A percentile compares a stretch with the other conserved stretches of the same genome.
Conservation (phyloP, 2,888 invertebrate genomes). For the Rhogogaster chlorosoma region DNA sequence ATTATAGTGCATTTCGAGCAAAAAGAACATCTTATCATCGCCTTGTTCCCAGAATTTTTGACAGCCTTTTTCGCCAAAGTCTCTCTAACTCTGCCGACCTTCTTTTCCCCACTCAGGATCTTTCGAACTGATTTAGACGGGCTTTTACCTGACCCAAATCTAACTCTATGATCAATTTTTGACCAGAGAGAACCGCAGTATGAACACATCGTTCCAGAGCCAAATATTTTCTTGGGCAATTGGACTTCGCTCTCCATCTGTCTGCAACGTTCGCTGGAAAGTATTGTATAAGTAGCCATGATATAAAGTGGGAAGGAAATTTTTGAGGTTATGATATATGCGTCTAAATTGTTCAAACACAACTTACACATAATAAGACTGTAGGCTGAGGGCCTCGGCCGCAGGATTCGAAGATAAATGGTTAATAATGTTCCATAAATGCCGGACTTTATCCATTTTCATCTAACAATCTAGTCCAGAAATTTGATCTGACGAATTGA, state of each 20-base stretch:
- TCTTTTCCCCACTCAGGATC: constrained; percentile 56
- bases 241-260: constrained; percentile 55
- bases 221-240: constrained; percentile 67
- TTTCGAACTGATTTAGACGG: constrained; percentile 63
- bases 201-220: constrained; percentile 65
- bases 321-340: constrained; percentile 50
- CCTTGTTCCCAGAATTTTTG: constrained; percentile 66
- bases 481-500: not conserved
- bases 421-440: constrained; percentile 67
- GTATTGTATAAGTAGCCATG: constrained; percentile 9
- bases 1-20: constrained; percentile 66
- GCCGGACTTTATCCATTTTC: constrained; percentile 63
- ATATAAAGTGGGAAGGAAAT: constrained; percentile 14
- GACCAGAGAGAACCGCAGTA: constrained; percentile 70
- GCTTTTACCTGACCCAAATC: constrained; percentile 62
- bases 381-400: constrained; percentile 57
- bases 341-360: constrained; percentile 1
- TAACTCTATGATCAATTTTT: constrained; percentile 61
- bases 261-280: constrained; percentile 65
- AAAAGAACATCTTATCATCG: constrained; percentile 68
- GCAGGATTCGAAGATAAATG: constrained; percentile 60
- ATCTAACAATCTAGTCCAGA: not conserved
- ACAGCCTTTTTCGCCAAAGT: constrained; percentile 65
- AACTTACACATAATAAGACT: constrained; percentile 65
- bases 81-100: constrained; percentile 58